These are phyloP conservation scores for Oikopleura albicans DNA, from an alignment of 23 tunicate genomes.

Conservation along the genomic window DNA sequence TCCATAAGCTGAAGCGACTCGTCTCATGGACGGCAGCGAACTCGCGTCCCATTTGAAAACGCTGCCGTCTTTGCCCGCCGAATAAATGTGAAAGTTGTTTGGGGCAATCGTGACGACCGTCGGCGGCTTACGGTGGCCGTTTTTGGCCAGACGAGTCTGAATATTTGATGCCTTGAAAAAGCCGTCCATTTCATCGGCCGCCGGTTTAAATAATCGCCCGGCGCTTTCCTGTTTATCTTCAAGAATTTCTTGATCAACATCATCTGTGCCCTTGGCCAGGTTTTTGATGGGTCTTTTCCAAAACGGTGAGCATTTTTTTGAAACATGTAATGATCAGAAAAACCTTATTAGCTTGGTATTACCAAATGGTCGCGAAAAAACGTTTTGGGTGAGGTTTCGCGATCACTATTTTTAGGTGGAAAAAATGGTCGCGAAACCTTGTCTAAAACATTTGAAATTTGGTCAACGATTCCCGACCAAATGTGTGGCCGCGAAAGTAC, in stretches of 20 bases:
- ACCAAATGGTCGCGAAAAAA: no score
- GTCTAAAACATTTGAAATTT: no score
- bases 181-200: background rate
- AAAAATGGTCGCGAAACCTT: no score
- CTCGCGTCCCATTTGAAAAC: background rate
- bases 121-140: background rate
- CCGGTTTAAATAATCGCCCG: background rate
- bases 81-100: background rate
- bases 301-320: no score
- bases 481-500: no score
- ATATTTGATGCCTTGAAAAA: background rate
- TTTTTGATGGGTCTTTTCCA: no score
- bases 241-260: no score
- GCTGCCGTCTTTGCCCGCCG: background rate
- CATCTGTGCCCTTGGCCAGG: no score
- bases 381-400: no score
- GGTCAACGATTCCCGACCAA: background rate
- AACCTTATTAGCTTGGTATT: no score
- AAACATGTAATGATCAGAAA: no score
- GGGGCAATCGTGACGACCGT: background rate
- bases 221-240: background rate
- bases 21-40: background rate
- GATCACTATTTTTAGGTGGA: no score
- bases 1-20: background rate
- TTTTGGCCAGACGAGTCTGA: background rate